Evolutionary conservation across 2,888 invertebrate species (phyloP).

Genomic region (Ischnus inquisitorius): DNA sequence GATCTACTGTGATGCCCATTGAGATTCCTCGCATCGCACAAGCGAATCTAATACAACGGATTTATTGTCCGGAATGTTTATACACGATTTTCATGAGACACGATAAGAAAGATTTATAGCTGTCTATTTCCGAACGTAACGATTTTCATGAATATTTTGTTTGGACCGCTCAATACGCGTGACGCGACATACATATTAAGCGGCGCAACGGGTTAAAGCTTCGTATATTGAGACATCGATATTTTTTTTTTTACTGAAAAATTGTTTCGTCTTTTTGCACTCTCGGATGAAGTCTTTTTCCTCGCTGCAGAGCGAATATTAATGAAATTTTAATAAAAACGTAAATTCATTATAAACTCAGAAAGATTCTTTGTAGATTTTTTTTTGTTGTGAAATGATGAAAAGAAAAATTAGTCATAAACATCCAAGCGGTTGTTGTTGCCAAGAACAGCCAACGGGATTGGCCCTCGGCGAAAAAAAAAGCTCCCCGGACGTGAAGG

Average conservation of each 20-base stretch:
- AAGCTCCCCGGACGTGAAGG: neutral
- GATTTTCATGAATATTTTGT: conserved; percentile 1
- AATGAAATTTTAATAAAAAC: neutral
- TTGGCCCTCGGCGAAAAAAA: neutral
- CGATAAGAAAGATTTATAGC: conserved; percentile 29
- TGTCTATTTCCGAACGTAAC: conserved; percentile 7
- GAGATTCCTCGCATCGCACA: neutral
- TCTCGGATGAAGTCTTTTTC: neutral
- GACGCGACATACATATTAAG: neutral
- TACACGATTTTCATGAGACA: conserved; percentile 4
- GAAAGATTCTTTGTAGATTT: neutral
- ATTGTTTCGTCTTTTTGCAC: neutral
- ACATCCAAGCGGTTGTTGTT: neutral
- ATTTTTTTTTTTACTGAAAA: neutral
- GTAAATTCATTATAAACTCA: neutral
- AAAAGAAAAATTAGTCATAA: neutral
- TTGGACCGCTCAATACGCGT: too few species aligned
- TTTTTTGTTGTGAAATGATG: neutral
- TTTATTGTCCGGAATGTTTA: conserved; percentile 4
- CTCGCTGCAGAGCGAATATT: neutral
- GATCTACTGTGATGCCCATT: conserved; percentile 14
- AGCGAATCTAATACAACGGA: conserved; percentile 15
- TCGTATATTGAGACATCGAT: neutral
- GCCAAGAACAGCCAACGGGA: neutral
- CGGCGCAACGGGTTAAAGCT: neutral